phyloP scores from a whole-genome alignment of 1,140 invertebrate species.

The Paraescarpia echinospica region DNA sequence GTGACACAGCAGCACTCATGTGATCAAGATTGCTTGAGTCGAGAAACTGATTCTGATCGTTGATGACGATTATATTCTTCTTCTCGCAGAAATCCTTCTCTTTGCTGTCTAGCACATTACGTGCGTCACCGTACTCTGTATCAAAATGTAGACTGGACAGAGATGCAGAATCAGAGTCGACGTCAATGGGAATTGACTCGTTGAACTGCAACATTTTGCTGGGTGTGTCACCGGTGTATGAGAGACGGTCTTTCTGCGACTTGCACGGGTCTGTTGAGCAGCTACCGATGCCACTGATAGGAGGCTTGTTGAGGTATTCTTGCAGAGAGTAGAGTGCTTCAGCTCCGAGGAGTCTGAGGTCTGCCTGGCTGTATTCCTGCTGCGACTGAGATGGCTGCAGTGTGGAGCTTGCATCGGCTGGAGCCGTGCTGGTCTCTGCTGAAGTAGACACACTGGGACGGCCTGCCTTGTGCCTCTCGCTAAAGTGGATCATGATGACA shows the following conservation, averaged over 20 bases:
- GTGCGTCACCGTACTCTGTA: neutral
- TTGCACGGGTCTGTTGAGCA: neutral
- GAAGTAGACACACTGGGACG: neutral
- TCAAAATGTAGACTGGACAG: slow-evolving; percentile 16
- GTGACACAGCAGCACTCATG: slow-evolving; percentile 7
- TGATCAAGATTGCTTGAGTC: neutral
- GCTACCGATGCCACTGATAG: slow-evolving; percentile 9
- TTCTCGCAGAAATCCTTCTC: slow-evolving; percentile 9
- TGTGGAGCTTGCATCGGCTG: neutral
- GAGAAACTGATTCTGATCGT: slow-evolving; percentile 13
- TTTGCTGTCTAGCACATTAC: neutral
- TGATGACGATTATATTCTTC: slow-evolving; percentile 17
- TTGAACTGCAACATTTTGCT: slow-evolving; percentile 8
- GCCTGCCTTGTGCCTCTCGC: slow-evolving; percentile 11
- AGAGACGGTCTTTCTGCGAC: neutral
- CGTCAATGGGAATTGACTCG: slow-evolving; percentile 17
- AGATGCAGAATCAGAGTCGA: slow-evolving; percentile 14
- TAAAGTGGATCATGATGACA: slow-evolving; percentile 23
- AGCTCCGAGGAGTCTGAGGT: slow-evolving; percentile 8
- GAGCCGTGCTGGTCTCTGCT: neutral
- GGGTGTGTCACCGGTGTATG: neutral
- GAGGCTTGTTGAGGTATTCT: slow-evolving; percentile 14
- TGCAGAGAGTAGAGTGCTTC: slow-evolving; percentile 15
- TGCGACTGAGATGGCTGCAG: slow-evolving; percentile 1
- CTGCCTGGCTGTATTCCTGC: neutral